Base-by-base conservation (phyloP, 2,888 invertebrate genomes). In the Nineta flava region DNA sequence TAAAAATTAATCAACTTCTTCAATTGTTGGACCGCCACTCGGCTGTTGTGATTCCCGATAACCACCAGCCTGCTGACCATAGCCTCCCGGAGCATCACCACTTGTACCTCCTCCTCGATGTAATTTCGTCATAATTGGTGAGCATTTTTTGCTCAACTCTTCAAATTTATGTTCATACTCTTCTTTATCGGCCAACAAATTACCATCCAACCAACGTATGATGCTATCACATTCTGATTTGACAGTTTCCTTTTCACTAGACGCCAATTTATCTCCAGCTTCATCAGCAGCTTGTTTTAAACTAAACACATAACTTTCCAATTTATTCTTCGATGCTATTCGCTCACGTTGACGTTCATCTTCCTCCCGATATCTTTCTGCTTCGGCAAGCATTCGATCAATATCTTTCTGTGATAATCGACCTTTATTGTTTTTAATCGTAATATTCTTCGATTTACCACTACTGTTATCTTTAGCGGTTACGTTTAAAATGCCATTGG, bases 361-460 rank as follows among this genome's bases (percentile, higher is more conserved):
- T 59, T 84, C 83, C 34, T 79, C 81, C 43, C 76, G 75, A 65
- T 81, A 86, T 48, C 67, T 71, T 59, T 86, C 85, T 0, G 86
- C 85, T 54, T 86, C 85, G 3, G 73, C 66, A 32, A 86, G 66
- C 86, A 86, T 87, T 52, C 80, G 72, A 54, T 88, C 86, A 55
- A 88, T 88, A 60, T 88, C 87, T 7, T 80, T 80, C 61, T 87
- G 84, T 15, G 84, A 83, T 46, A 88, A 69, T 6, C 87, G 74
- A 0, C 87, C 86, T 60, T 81, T 84, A 68, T 88, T 85, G 67
- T 87, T 87, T 62, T 83, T 83, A 55, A 88, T 88, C 50, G 81
- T 81, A 54, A 87, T 86, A 63, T 81, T 81, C 62, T 79, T 80
- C 52, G 74, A 74, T 53, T 80, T 81, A 3, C 77, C 77, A 13